phyloP scores from a whole-genome alignment of 2,888 invertebrate genomes.

The Hyles lineata region DNA sequence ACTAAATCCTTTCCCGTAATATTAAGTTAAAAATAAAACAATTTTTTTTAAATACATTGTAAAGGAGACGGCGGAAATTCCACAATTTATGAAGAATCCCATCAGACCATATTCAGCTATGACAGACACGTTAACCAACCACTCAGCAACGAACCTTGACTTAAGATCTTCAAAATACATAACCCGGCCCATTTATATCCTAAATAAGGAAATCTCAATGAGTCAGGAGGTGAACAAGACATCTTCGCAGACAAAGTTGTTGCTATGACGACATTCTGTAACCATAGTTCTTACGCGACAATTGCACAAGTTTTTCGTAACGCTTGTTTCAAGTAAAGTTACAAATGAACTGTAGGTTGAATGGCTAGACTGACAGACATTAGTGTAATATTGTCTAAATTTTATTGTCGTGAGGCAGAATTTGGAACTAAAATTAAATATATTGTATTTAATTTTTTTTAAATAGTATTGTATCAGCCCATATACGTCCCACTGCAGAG shows the following conservation, averaged over 20 bases:
- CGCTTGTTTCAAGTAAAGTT: not conserved
- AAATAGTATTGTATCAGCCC: no score
- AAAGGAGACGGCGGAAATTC: not conserved
- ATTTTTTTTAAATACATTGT: not conserved
- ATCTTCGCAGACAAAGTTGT: constrained; percentile 23
- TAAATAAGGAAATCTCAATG: constrained; percentile 40
- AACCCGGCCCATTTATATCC: constrained; percentile 25
- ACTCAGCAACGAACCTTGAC: constrained; percentile 20
- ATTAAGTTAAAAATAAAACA: no score
- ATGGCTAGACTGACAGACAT: not conserved
- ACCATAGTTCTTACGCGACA: constrained; percentile 19
- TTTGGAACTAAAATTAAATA: no score
- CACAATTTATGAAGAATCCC: not conserved
- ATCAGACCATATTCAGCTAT: not conserved
- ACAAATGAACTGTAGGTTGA: not conserved
- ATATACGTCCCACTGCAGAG: no score
- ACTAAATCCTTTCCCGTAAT: no score
- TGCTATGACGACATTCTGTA: constrained; percentile 28
- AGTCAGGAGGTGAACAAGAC: constrained; percentile 9
- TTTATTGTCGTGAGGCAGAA: no score
- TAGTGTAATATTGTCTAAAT: no score
- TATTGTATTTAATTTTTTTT: no score
- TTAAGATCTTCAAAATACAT: not conserved
- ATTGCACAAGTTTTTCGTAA: constrained; percentile 13
- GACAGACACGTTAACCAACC: not conserved